phyloP scores from a whole-genome alignment of 2,888 invertebrate species.

The Eumerus sabulonum region DNA sequence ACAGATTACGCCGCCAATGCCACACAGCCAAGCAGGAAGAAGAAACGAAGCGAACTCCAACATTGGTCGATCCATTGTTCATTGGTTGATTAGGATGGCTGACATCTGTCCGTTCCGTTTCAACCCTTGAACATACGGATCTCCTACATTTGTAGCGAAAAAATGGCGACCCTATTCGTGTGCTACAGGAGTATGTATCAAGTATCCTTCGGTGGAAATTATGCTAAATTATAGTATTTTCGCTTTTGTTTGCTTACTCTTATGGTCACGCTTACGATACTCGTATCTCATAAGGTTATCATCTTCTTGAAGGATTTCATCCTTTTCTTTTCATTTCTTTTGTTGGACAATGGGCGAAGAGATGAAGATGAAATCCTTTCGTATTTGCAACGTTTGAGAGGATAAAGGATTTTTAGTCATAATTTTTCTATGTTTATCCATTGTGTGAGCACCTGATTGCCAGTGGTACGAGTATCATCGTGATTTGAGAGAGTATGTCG shows the following conservation, averaged over 20 bases:
- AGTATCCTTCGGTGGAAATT: slow-evolving; percentile 34
- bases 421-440: slow-evolving; percentile 37
- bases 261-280: slow-evolving; percentile 47
- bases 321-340: slow-evolving; percentile 11
- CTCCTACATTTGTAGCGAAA: slow-evolving; percentile 25
- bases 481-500: background rate
- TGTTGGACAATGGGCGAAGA: slow-evolving; percentile 20
- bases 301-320: slow-evolving; percentile 55
- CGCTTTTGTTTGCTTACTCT: slow-evolving; percentile 44
- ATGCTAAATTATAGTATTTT: slow-evolving; percentile 63
- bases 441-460: slow-evolving; percentile 50
- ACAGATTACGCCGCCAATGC: slow-evolving; percentile 43
- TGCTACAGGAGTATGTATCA: background rate
- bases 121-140: slow-evolving; percentile 46
- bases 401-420: slow-evolving; percentile 51
- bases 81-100: slow-evolving; percentile 48
- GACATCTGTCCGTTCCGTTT: slow-evolving; percentile 51
- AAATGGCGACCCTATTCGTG: slow-evolving; percentile 37
- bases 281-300: slow-evolving; percentile 51
- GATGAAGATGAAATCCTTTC: slow-evolving; percentile 41
- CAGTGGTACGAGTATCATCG: background rate
- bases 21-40: slow-evolving; percentile 18
- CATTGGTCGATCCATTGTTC: slow-evolving; percentile 26
- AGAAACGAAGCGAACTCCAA: slow-evolving; percentile 12
- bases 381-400: slow-evolving; percentile 38